Evolutionary conservation across 1,140 invertebrate genomes (phyloP), one percentile per base, ranked within the genome.

Genomic region (Brachionus rotundiformis): DNA sequence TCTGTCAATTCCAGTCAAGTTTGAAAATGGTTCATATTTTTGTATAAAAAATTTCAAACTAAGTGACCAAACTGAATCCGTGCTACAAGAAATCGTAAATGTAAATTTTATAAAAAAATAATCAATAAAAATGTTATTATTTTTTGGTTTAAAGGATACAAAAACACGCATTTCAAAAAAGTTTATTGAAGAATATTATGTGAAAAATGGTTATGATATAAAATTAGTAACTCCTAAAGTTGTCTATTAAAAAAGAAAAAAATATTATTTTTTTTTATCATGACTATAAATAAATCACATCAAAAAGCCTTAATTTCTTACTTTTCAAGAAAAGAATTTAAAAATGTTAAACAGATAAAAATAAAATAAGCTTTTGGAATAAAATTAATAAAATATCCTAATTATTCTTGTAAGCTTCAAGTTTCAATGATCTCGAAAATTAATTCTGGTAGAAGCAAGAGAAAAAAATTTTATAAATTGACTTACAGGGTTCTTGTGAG

Each of bases 1-100:
- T 79, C 6, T 79, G 16, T 79, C 76, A 33, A 36, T 79, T 16
- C 76, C 76, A 2, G 76, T 79, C 23, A 79, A 79, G 25, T 79
- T 79, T 63, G 59, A 54, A 16, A 54, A 63, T 8, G 47, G 29
- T 3, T 59, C 76, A 7, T 79, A 59, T 79, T 54, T 59, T 33
- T 59, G 31, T 63, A 63, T 63, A 19, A 59, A 54, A 59, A 31
- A 79, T 54, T 79, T 36, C 25, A 29, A 29, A 29, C 10, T 79
- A 16, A 63, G 29, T 59, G 47, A 54, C 11, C 49, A 59, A 25
- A 54, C 47, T 16, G 33, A 39, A 19, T 79, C 76, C 2, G 76
- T 79, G 1, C 47, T 79, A 3, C 23, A 54, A 25, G 76, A 79
- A 41, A 79, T 79, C 5, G 23, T 59, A 2, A 4, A 8, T 11